Conservation (phyloP, 2,797 vertebrate genomes). For the Halcyon smyrnensis region DNA sequence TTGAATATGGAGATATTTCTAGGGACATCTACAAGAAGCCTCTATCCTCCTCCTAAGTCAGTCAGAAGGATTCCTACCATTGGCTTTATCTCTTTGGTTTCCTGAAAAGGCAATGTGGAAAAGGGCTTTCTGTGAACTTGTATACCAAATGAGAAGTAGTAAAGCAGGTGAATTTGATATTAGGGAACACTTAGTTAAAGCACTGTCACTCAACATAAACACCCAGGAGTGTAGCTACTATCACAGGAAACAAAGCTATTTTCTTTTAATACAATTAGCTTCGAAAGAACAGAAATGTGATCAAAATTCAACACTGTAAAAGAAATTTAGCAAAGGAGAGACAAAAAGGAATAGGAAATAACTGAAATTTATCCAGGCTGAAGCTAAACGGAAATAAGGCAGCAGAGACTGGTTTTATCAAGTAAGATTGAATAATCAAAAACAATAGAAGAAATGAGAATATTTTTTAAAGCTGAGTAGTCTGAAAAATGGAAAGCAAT, state of each 20-base stretch:
- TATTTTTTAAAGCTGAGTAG: not conserved
- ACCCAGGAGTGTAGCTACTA: not conserved
- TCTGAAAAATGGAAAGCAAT: not conserved
- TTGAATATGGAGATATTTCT: not conserved
- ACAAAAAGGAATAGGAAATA: not conserved
- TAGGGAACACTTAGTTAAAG: not conserved
- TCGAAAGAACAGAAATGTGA: not conserved
- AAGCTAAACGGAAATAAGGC: not conserved
- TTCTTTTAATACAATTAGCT: not conserved
- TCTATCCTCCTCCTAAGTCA: not conserved
- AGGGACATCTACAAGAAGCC: not conserved
- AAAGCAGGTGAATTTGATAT: not conserved
- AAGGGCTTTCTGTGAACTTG: not conserved
- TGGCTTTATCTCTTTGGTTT: not conserved
- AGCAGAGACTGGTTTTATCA: constrained; percentile 12
- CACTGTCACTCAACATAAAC: not conserved
- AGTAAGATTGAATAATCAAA: not conserved
- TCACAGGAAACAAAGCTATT: not conserved
- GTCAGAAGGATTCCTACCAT: not conserved
- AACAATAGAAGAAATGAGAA: not conserved
- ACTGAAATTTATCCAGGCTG: constrained; percentile 21
- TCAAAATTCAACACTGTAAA: not conserved
- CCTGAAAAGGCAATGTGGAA: not conserved
- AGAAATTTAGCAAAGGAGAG: not conserved
- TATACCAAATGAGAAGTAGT: not conserved